Percentiles rank a stretch among this genome's conserved stretches.
Conservation (phyloP, 2,113 vertebrate species). For the Turdus rufiventris region DNA sequence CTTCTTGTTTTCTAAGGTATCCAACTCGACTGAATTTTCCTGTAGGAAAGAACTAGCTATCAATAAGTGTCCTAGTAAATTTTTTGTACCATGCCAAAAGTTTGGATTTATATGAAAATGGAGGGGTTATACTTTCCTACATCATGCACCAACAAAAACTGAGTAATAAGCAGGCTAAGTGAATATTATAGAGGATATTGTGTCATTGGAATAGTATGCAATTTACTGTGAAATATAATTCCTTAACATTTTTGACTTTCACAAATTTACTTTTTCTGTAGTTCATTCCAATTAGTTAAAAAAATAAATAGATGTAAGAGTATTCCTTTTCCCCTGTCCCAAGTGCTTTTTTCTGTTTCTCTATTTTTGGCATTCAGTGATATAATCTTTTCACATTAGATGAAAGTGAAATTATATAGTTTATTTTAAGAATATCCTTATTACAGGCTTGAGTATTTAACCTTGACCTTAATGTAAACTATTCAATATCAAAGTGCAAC, state of each 20-base stretch:
- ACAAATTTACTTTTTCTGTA: neutral
- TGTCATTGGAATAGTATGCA: neutral
- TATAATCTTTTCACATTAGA: neutral
- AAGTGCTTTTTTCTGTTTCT: neutral
- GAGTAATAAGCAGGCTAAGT: neutral
- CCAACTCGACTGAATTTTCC: neutral
- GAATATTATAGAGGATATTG: neutral
- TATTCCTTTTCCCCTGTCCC: neutral
- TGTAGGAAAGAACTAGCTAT: neutral
- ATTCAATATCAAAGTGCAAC: constrained; percentile 5
- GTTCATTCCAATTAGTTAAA: neutral
- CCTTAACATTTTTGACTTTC: neutral
- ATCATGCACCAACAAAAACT: neutral
- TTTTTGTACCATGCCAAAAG: neutral
- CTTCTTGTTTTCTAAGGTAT: neutral
- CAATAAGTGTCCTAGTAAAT: neutral
- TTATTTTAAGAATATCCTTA: constrained; percentile 12
- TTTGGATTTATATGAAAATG: neutral
- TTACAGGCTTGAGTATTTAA: constrained; percentile 6
- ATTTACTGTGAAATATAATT: neutral
- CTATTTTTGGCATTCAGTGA: neutral
- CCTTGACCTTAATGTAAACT: constrained; percentile 11
- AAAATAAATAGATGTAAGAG: neutral
- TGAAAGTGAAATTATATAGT: neutral
- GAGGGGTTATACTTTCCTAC: neutral